phyloP scores from a whole-genome alignment of 2,888 invertebrate species.

The Julus scanicus region DNA sequence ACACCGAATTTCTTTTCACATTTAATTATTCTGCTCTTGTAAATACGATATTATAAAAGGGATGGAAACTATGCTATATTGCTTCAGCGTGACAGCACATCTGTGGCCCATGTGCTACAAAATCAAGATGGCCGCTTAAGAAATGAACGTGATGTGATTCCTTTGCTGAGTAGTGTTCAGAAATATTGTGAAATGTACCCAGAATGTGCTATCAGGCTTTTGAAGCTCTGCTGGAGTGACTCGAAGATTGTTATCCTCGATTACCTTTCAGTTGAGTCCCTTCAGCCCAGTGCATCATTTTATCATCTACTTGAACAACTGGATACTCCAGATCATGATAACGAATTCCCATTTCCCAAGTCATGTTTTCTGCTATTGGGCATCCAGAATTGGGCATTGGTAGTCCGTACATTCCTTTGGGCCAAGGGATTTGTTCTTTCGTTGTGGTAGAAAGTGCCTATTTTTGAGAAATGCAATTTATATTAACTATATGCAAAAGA shows the following conservation, averaged over 20 bases:
- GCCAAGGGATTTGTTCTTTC: constrained; percentile 59
- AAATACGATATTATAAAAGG: background rate
- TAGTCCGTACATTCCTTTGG: constrained; percentile 61
- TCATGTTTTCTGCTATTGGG: constrained; percentile 58
- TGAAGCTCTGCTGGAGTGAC: background rate
- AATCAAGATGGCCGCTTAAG: background rate
- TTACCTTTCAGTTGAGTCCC: constrained; percentile 61
- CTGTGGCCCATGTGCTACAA: background rate
- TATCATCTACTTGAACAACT: constrained; percentile 59
- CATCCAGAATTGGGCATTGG: constrained; percentile 62
- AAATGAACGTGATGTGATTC: background rate
- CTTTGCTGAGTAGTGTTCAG: too few species aligned
- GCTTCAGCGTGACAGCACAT: background rate
- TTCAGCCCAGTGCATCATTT: constrained; percentile 61
- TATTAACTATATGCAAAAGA: background rate
- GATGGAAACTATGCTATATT: background rate
- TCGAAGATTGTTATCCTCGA: background rate
- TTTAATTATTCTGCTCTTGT: background rate
- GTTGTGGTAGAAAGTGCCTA: constrained; percentile 44
- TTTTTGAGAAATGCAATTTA: background rate
- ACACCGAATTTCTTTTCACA: background rate
- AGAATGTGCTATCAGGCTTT: background rate
- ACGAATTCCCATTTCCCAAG: constrained; percentile 60
- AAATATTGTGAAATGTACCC: background rate
- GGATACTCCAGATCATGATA: constrained; percentile 61